These are phyloP conservation scores for Oriolus oriolus DNA, from an alignment of 2,113 vertebrate species.

Conservation along the genomic window DNA sequence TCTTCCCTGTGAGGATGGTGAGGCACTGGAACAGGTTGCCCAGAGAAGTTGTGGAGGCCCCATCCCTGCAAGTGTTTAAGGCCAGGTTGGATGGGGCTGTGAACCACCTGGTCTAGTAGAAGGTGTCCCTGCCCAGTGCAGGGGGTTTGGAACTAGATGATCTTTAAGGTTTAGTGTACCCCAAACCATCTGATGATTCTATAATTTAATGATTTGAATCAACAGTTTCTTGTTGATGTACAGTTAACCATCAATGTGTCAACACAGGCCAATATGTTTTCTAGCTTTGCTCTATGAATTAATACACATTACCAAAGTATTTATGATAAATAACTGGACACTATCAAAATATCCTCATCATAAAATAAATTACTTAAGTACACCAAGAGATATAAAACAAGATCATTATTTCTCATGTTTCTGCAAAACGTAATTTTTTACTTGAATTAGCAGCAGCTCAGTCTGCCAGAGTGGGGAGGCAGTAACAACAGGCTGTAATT, in stretches of 20 bases:
- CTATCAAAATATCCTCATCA: background rate
- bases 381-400: background rate
- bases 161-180: background rate
- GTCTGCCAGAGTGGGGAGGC: background rate
- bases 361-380: background rate
- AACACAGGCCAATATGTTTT: background rate
- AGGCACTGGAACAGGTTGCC: background rate
- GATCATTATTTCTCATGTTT: background rate
- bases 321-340: background rate
- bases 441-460: background rate
- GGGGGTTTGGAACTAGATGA: background rate
- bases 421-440: background rate
- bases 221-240: background rate
- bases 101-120: background rate
- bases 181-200: background rate
- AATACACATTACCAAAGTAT: background rate
- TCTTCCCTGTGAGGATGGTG: background rate
- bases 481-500: background rate
- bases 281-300: background rate
- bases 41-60: background rate
- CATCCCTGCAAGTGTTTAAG: background rate
- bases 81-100: background rate
- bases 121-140: background rate
- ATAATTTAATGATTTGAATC: background rate
- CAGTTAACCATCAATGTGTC: background rate